phyloP scores from a whole-genome alignment of 1,140 invertebrate species.

The Glomeris maerens region DNA sequence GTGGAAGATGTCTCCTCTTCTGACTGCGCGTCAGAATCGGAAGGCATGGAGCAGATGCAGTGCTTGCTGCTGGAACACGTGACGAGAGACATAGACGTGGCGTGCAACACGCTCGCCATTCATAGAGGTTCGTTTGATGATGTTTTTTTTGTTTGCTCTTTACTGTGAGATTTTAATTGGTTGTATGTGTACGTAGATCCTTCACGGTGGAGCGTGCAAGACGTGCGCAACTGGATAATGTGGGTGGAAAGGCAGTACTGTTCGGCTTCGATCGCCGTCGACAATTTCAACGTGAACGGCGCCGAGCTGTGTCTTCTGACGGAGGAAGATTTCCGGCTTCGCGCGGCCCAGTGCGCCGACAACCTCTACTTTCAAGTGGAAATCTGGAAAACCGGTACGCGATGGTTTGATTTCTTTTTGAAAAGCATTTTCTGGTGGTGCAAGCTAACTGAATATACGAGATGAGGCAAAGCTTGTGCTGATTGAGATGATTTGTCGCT shows the following conservation, averaged over 20 bases:
- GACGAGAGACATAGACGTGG: conserved; percentile 65
- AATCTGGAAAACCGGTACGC: conserved; percentile 71
- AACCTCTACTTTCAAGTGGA: conserved; percentile 75
- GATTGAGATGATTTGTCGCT: no score
- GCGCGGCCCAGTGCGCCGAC: conserved; percentile 64
- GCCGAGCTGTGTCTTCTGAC: conserved; percentile 52
- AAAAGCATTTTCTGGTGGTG: no score
- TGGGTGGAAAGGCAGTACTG: conserved; percentile 66
- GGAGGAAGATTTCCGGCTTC: conserved; percentile 69
- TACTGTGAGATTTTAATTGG: conserved; percentile 16
- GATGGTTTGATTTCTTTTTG: no score
- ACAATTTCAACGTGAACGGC: conserved; percentile 66
- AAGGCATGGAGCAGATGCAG: conserved; percentile 54
- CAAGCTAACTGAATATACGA: no score
- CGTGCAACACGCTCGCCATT: conserved; percentile 66
- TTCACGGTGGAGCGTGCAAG: conserved; percentile 58
- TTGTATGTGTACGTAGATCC: conserved; percentile 55
- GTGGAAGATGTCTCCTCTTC: not conserved
- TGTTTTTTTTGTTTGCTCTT: conserved; percentile 11
- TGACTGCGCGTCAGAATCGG: not conserved
- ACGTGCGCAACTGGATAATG: conserved; percentile 72
- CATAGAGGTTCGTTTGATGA: conserved; percentile 54
- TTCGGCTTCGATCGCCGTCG: conserved; percentile 47
- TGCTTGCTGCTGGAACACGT: conserved; percentile 71
- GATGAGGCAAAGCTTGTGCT: no score